These are phyloP conservation scores for Perodicticus potto DNA, from an alignment of 2,797 vertebrate species.

Conservation along the genomic window DNA sequence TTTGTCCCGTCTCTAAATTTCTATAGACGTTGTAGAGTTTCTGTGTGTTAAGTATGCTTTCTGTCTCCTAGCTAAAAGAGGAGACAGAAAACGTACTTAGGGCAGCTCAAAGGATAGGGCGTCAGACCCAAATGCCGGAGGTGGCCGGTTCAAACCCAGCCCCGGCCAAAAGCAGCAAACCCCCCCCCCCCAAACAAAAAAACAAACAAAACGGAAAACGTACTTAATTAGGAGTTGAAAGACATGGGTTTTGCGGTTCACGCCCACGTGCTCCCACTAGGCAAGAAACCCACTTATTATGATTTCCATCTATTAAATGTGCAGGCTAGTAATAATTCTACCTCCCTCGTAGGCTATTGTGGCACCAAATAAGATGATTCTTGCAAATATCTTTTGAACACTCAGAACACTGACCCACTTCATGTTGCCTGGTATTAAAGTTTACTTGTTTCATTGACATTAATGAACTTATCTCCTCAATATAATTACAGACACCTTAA, in stretches of 20 bases:
- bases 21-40: neutral
- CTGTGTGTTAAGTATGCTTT: neutral
- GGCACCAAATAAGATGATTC: neutral
- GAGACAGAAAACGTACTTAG: neutral
- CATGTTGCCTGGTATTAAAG: neutral
- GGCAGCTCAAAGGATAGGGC: too few relatives aligned
- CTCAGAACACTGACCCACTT: neutral
- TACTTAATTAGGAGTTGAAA: neutral
- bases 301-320: neutral
- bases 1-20: neutral
- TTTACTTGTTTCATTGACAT: neutral
- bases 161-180: too few relatives aligned
- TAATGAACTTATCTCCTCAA: neutral
- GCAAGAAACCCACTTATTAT: conserved; percentile 19
- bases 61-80: neutral
- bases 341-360: neutral
- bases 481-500: neutral
- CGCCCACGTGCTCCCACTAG: neutral
- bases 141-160: too few relatives aligned
- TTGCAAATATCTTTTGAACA: conserved; percentile 32
- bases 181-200: too few relatives aligned
- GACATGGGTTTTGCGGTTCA: neutral
- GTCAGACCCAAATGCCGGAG: too few relatives aligned
- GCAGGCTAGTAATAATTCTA: neutral
- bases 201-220: neutral